Base-by-base conservation (phyloP, 2,797 vertebrate species). In the Mus spretus region DNA sequence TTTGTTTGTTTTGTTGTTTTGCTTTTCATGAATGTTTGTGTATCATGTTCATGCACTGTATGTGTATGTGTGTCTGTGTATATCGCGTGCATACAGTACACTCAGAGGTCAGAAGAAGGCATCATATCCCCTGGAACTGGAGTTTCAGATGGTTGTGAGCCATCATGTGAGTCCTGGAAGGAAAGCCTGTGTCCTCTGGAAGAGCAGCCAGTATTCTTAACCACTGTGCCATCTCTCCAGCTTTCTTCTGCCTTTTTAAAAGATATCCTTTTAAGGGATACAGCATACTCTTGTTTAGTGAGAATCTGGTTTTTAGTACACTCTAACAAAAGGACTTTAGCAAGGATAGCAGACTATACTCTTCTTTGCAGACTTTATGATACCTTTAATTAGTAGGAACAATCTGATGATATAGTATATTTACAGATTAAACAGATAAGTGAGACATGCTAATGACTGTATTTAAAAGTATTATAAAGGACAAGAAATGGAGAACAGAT, bases 181-280 rank as follows among this genome's bases (percentile, higher is more conserved):
- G 22, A 85, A 63, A 85, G 47, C 44, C 83, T 3, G 34, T 6
- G 31, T 34, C 31, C 31, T 67, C 31, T 67, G 44, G 44, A 50
- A 50, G 44, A 85, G 44, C 44, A 67, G 12, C 19, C 44, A 85
- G 31, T 67, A 19, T 26, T 85, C 44, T 47, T 78, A 78, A 78
- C 26, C 44, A 50, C 44, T 85, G 44, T 53, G 63, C 19, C 44
- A 67, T 50, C 19, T 67, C 13, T 67, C 63, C 11, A 24, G 44
- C 17, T 26, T 44, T 80, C 28, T 44, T 80, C 24, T 50, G 90
- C 85, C 88, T 94, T 93, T 95, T 59, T 44, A 47, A 94, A 65
- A 19, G 37, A 17, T 90, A 55, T 81, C 85, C 10, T 53, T 19
- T n/a, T 31, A 28, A 75, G 63, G 28, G 74, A 14, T 34, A 2